These are phyloP conservation scores for Halictus rubicundus DNA, from an alignment of 1,140 invertebrate species.

Conservation along the genomic window DNA sequence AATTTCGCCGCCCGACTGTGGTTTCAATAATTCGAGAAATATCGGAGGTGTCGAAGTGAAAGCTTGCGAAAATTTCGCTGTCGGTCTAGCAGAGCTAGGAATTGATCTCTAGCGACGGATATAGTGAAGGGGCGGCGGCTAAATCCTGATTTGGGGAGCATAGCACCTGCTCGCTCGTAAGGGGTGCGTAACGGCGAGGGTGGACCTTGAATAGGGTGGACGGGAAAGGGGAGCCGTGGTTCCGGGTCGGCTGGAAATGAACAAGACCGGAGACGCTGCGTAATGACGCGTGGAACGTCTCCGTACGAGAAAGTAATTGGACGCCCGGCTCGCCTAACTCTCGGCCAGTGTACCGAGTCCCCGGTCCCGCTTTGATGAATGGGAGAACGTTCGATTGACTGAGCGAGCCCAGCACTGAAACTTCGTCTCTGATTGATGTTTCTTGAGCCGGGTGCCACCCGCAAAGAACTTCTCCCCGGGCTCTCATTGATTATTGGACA, in stretches of 20 bases:
- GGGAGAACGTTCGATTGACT: constrained; percentile 3
- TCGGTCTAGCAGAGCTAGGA: no score
- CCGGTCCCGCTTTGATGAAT: constrained; percentile 30
- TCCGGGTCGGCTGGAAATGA: constrained; percentile 4
- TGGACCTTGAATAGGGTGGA: constrained; percentile 26
- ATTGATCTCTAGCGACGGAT: no score
- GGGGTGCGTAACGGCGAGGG: constrained; percentile 32
- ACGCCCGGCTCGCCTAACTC: neutral
- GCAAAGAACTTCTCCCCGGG: neutral
- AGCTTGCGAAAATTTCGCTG: neutral
- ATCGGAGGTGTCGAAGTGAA: constrained; percentile 14
- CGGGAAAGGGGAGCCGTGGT: neutral
- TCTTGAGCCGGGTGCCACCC: neutral
- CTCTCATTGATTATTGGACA: neutral
- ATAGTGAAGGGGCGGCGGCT: no score
- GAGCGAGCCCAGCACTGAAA: neutral
- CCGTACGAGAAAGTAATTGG: constrained; percentile 44
- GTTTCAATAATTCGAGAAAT: neutral
- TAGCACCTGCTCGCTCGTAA: constrained; percentile 57
- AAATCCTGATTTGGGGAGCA: neutral
- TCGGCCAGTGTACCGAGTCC: neutral
- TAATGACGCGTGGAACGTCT: constrained; percentile 41
- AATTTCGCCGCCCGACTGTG: no score
- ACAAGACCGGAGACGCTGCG: constrained; percentile 27
- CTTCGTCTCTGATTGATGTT: constrained; percentile 25